These are phyloP conservation scores for Limnephilus auricula DNA, from an alignment of 2,888 invertebrate species.

Conservation along the genomic window DNA sequence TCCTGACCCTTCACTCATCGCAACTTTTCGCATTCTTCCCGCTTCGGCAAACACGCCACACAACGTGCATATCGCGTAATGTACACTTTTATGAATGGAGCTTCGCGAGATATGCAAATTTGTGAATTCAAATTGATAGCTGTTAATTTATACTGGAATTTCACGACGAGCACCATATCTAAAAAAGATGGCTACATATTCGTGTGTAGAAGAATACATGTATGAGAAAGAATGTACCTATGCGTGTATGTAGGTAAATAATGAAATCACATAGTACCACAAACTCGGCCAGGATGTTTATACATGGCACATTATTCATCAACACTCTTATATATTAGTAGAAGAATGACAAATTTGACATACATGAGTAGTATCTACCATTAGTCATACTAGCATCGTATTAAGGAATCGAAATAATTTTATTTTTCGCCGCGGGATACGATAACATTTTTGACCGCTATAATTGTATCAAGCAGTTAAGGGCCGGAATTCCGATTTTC, in stretches of 20 bases:
- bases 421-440: neutral
- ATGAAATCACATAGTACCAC: neutral
- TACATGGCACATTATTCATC: neutral
- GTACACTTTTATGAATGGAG: neutral
- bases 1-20: neutral
- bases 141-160: neutral
- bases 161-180: neutral
- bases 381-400: neutral
- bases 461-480: neutral
- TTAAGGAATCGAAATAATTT: neutral
- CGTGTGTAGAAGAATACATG: neutral
- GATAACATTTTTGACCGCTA: neutral
- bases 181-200: neutral
- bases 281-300: neutral
- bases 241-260: neutral
- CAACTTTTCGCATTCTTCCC: neutral
- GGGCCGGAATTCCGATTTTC: no score
- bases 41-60: neutral
- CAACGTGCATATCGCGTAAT: neutral
- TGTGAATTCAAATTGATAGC: neutral
- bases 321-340: neutral
- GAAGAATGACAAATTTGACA: slow-evolving; percentile 1
- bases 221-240: neutral
- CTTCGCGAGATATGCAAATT: neutral
- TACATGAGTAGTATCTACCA: neutral